Conservation (phyloP, 2,797 vertebrate species). For the Lagocephalus sceleratus region DNA sequence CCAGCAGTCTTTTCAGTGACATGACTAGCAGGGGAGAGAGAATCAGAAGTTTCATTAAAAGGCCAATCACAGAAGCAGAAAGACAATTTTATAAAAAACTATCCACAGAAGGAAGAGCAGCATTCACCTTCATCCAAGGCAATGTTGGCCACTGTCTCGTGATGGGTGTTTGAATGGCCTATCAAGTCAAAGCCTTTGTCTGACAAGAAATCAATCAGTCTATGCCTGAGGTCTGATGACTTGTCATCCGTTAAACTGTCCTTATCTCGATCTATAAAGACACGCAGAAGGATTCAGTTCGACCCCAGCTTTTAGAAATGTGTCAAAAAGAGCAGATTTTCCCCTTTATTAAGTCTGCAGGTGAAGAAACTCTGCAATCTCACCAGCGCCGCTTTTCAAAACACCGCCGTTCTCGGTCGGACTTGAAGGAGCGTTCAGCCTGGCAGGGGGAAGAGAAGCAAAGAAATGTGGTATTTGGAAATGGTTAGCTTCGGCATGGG, state of each 20-base stretch:
- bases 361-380: constrained; percentile 30
- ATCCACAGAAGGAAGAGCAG: constrained; percentile 6
- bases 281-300: constrained; percentile 26
- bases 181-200: constrained; percentile 72
- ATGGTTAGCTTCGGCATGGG: no score
- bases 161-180: constrained; percentile 67
- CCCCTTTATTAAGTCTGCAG: constrained; percentile 20
- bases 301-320: constrained; percentile 18
- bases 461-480: constrained; percentile 32
- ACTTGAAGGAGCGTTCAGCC: constrained; percentile 66
- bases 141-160: constrained; percentile 73
- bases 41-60: constrained; percentile 17
- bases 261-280: constrained; percentile 65
- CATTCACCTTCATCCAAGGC: constrained; percentile 81
- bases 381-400: constrained; percentile 69
- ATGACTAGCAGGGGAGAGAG: constrained; percentile 59
- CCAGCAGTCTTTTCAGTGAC: constrained; percentile 80
- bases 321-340: constrained; percentile 11
- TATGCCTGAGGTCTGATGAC: constrained; percentile 49
- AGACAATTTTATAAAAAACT: not conserved
- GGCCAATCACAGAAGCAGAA: constrained; percentile 1
- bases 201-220: constrained; percentile 74
- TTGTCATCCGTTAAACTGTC: constrained; percentile 68
- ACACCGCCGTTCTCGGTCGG: constrained; percentile 78
- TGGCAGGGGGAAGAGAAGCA: constrained; percentile 42